These are phyloP conservation scores for Acrobasis consociella DNA, from an alignment of 2,888 invertebrate species.

Conservation along the genomic window DNA sequence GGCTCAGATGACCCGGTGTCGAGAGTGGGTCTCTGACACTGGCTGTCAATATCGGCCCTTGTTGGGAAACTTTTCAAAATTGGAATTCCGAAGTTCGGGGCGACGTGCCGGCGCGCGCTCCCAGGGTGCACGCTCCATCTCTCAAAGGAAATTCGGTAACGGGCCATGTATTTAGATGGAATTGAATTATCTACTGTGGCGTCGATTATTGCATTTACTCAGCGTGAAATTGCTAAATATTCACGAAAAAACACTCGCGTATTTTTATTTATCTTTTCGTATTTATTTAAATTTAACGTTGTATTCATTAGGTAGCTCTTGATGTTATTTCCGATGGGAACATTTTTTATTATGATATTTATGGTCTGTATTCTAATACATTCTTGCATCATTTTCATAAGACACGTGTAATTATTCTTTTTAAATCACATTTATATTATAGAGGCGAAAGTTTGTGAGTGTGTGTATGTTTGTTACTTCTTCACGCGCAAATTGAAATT, in stretches of 20 bases:
- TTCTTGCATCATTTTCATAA: too few relatives aligned
- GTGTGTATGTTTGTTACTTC: too few relatives aligned
- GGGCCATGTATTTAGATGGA: slow-evolving; percentile 73
- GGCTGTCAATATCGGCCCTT: slow-evolving; percentile 77
- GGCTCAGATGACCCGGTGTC: slow-evolving; percentile 47
- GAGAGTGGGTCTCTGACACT: slow-evolving; percentile 71
- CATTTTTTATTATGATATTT: too few relatives aligned
- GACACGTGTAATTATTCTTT: too few relatives aligned
- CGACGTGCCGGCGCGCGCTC: slow-evolving; percentile 73
- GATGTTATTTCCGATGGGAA: too few relatives aligned
- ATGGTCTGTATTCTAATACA: too few relatives aligned
- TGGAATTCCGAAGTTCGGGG: slow-evolving; percentile 80
- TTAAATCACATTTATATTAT: too few relatives aligned
- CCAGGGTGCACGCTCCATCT: slow-evolving; percentile 68
- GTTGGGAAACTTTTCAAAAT: slow-evolving; percentile 81
- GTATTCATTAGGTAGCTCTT: background rate
- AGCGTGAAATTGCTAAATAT: slow-evolving; percentile 72
- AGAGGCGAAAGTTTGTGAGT: too few relatives aligned
- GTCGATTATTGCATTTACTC: slow-evolving; percentile 73
- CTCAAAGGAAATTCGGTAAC: slow-evolving; percentile 80
- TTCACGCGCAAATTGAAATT: too few relatives aligned
- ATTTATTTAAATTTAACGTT: slow-evolving; percentile 9
- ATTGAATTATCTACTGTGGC: slow-evolving; percentile 75
- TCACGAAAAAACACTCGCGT: slow-evolving; percentile 51
- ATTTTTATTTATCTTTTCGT: slow-evolving; percentile 32